A percentile compares a stretch with the other conserved stretches of the same genome.
Conservation (phyloP, 2,888 invertebrate species). For the Heliconius ismenius region DNA sequence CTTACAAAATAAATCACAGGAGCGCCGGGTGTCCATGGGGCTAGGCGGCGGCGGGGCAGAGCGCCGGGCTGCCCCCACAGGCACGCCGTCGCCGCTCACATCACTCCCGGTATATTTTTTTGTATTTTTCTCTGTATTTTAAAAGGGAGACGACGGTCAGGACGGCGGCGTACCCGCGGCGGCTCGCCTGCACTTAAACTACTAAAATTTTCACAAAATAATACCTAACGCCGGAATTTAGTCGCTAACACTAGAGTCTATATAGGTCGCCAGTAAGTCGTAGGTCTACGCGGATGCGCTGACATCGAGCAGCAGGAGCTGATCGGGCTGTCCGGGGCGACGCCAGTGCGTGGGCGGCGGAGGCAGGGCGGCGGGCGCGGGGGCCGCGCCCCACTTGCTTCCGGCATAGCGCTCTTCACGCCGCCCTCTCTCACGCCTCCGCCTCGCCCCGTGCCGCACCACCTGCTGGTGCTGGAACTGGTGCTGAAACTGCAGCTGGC, state of each 20-base stretch:
- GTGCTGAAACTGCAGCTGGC: constrained; percentile 56
- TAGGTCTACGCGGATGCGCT: constrained; percentile 61
- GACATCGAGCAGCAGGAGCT: constrained; percentile 85
- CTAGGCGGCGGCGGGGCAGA: constrained; percentile 50
- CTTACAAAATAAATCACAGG: constrained; percentile 47
- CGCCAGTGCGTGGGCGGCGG: constrained; percentile 91
- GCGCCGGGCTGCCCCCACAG: constrained; percentile 51
- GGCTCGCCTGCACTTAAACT: constrained; percentile 67
- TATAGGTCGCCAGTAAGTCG: constrained; percentile 47
- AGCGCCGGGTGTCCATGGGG: constrained; percentile 47
- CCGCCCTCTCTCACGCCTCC: constrained; percentile 45
- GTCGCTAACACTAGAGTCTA: constrained; percentile 48
- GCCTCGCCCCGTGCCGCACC: constrained; percentile 54
- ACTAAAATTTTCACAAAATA: constrained; percentile 82
- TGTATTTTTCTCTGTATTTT: constrained; percentile 71
- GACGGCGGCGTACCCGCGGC: constrained; percentile 50
- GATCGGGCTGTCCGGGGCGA: constrained; percentile 77
- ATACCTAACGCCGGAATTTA: constrained; percentile 81
- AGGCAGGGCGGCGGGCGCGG: constrained; percentile 88
- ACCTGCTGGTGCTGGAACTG: constrained; percentile 56
- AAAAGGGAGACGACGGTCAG: constrained; percentile 48
- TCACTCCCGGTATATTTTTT: constrained; percentile 63
- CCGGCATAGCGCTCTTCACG: constrained; percentile 83
- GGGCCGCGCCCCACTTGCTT: constrained; percentile 92
- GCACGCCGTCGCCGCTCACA: constrained; percentile 46